Evolutionary conservation across 2,113 vertebrate genomes (phyloP).

Genomic region (Cryptotis parvus): DNA sequence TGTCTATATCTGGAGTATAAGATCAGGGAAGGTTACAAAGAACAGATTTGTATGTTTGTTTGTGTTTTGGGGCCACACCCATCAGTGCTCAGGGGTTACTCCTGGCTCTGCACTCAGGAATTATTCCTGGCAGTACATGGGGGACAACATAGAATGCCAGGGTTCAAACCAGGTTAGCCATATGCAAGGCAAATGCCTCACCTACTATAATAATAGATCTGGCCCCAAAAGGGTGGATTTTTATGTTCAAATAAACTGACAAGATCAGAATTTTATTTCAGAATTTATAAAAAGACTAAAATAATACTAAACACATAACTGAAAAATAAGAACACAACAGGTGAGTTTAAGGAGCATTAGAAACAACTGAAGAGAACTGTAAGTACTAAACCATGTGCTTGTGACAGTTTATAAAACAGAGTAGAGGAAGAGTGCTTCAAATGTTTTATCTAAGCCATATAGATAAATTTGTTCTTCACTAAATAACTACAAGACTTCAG

Average conservation of each 20-base stretch:
- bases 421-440: neutral
- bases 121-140: no score
- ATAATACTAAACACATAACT: neutral
- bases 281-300: neutral
- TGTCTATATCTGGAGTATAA: neutral
- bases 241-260: neutral
- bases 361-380: neutral
- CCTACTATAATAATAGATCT: no score
- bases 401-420: neutral
- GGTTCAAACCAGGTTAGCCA: no score
- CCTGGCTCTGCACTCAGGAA: no score
- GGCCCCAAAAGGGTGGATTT: neutral
- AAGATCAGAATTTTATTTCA: conserved; percentile 36
- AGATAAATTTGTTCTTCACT: neutral
- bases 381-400: neutral
- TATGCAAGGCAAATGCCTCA: no score
- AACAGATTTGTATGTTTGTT: no score
- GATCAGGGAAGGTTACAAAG: neutral
- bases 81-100: no score
- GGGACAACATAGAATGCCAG: no score
- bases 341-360: neutral
- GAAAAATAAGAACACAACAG: neutral
- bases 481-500: conserved; percentile 16
- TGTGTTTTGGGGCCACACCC: no score
- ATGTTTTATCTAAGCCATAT: neutral